A percentile compares a stretch with the other conserved stretches of the same genome.
These are phyloP conservation scores for Acronicta psi DNA, from an alignment of 2,888 invertebrate genomes.

Conservation along the genomic window DNA sequence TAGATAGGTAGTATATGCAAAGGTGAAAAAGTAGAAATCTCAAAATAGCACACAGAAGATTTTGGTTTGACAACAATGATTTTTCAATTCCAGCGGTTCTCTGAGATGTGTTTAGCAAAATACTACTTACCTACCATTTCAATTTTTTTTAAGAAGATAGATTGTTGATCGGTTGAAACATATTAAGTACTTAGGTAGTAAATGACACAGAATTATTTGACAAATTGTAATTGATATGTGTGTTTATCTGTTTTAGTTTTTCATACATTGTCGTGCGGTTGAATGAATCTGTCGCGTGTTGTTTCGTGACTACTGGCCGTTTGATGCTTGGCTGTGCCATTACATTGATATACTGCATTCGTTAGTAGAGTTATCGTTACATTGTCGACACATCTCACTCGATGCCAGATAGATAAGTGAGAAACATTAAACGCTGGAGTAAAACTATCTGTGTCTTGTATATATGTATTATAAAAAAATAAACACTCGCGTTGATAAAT, in stretches of 20 bases:
- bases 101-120: no score
- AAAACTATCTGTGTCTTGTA: constrained; percentile 22
- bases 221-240: constrained; percentile 5
- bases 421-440: constrained; percentile 31
- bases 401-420: constrained; percentile 14
- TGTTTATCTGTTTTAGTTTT: constrained; percentile 10
- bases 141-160: no score
- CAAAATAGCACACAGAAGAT: no score
- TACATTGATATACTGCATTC: constrained; percentile 25
- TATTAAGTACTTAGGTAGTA: no score
- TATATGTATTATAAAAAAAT: constrained; percentile 26
- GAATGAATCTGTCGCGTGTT: constrained; percentile 18
- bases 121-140: no score
- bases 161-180: no score
- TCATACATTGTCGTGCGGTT: constrained; percentile 7
- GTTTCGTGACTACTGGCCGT: constrained; percentile 37
- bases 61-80: no score
- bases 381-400: constrained; percentile 27
- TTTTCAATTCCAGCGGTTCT: no score
- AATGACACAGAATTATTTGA: not conserved
- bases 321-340: constrained; percentile 22
- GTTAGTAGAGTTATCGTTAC: constrained; percentile 25
- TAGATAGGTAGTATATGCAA: no score
- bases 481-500: constrained; percentile 26
- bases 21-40: no score